phyloP scores from a whole-genome alignment of 2,797 vertebrate genomes.

The Halcyon smyrnensis region DNA sequence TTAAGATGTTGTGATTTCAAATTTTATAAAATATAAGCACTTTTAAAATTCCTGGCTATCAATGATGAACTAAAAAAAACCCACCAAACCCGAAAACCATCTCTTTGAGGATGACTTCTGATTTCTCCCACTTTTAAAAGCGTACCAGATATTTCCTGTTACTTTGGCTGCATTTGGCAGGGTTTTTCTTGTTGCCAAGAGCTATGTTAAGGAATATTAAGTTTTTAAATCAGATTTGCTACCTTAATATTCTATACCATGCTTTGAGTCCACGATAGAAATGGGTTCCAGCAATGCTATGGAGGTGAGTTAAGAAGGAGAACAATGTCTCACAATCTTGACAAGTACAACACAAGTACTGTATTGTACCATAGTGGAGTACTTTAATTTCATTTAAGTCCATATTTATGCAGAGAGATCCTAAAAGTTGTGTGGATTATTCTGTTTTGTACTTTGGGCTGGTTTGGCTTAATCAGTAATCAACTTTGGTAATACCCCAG shows the following conservation, averaged over 20 bases:
- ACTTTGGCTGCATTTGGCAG: neutral
- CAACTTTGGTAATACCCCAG: neutral
- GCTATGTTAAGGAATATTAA: neutral
- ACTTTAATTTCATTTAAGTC: conserved; percentile 20
- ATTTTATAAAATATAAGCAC: neutral
- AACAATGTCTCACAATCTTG: neutral
- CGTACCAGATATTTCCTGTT: neutral
- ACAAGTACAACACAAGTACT: neutral
- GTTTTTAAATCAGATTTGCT: neutral
- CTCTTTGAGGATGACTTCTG: neutral
- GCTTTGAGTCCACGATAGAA: neutral
- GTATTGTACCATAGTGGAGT: neutral
- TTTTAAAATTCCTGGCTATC: neutral
- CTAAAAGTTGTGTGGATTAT: conserved; percentile 1
- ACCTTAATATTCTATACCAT: fast-evolving
- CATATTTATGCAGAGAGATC: neutral
- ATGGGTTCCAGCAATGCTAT: neutral
- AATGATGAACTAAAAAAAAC: neutral
- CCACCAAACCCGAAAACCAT: fast-evolving
- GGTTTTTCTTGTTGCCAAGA: neutral
- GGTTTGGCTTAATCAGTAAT: conserved; percentile 63
- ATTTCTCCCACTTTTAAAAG: neutral
- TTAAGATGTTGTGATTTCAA: neutral
- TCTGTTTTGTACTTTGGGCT: conserved; percentile 35
- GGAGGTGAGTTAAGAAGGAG: neutral